Conservation (phyloP, 1,140 invertebrate species). For the Leptinotarsa texana region DNA sequence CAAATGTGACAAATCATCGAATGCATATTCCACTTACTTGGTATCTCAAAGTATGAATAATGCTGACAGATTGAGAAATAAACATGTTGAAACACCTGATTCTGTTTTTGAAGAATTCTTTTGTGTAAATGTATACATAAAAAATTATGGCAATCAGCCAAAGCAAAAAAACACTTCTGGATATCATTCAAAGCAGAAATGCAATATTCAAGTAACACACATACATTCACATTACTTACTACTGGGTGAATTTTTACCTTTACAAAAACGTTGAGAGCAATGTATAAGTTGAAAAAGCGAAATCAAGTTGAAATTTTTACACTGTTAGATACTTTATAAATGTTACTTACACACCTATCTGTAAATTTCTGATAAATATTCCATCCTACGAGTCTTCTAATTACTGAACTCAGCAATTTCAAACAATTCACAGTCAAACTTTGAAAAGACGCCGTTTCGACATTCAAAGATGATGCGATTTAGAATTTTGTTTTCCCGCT, state of each 20-base stretch:
- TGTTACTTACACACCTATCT: constrained; percentile 47
- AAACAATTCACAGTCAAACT: constrained; percentile 46
- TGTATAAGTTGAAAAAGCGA: neutral
- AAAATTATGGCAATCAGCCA: constrained; percentile 2
- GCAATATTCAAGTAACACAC: no score
- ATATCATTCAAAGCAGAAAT: no score
- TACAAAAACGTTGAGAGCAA: neutral
- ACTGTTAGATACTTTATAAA: neutral
- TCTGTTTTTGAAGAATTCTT: constrained; percentile 31
- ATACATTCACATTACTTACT: neutral
- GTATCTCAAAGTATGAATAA: constrained; percentile 43
- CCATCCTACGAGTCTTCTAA: constrained; percentile 43
- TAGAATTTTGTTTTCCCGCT: no score
- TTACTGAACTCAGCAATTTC: constrained; percentile 43
- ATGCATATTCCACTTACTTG: constrained; percentile 38
- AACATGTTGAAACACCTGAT: constrained; percentile 37
- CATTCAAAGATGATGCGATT: no score
- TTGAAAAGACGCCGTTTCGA: no score
- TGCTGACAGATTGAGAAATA: constrained; percentile 44
- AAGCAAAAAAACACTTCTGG: constrained; percentile 9
- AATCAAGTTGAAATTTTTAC: no score
- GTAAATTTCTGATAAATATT: constrained; percentile 45
- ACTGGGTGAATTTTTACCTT: neutral
- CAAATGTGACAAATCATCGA: constrained; percentile 35
- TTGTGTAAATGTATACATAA: constrained; percentile 16